phyloP scores from a whole-genome alignment of 1,140 invertebrate species.

The Rhopalosiphum maidis region DNA sequence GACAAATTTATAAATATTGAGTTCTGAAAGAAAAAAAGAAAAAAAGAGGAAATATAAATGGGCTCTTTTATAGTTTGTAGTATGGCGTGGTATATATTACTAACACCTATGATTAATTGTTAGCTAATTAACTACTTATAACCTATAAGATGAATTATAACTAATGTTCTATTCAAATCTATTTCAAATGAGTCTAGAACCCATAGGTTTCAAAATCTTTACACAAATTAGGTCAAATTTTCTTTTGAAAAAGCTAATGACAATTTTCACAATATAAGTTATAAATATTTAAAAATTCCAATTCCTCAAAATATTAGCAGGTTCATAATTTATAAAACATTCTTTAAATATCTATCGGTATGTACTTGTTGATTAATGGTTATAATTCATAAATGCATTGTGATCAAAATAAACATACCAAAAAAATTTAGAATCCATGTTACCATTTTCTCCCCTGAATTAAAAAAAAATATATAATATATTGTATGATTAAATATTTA shows the following conservation, averaged over 20 bases:
- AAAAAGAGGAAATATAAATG: neutral
- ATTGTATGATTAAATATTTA: neutral
- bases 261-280: neutral
- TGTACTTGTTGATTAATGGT: neutral
- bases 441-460: neutral
- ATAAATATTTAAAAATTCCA: neutral
- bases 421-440: conserved; percentile 17
- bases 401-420: neutral
- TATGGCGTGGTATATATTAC: no score
- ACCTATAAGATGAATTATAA: neutral
- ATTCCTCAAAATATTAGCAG: neutral
- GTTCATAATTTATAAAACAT: neutral
- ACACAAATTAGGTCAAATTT: neutral
- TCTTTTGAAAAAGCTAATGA: neutral
- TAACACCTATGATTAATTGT: neutral
- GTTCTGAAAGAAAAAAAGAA: no score
- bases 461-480: conserved; percentile 10
- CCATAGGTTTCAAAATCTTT: neutral
- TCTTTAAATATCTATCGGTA: neutral
- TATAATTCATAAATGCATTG: neutral
- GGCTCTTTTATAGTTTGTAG: no score
- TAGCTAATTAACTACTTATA: neutral
- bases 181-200: no score
- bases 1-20: neutral
- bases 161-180: neutral